Evolutionary conservation across 2,113 vertebrate genomes (phyloP).

Genomic region (Phycodurus eques): DNA sequence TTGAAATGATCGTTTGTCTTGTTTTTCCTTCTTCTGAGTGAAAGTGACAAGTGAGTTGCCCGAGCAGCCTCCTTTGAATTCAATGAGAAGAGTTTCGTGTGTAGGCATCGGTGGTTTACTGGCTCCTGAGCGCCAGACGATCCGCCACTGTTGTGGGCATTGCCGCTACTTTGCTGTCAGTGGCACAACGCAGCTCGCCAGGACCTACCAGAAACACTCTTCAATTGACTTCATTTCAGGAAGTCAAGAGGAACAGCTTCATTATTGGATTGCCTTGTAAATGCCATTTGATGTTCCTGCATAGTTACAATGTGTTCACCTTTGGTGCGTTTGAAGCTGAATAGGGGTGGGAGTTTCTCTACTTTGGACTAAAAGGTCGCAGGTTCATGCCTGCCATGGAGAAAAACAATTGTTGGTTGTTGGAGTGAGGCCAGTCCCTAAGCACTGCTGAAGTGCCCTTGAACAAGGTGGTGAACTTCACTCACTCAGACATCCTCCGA

Average conservation of each 20-base stretch:
- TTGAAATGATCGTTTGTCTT: slow-evolving; percentile 18
- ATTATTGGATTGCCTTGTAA: neutral
- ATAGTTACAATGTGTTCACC: neutral
- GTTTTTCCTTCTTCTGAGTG: slow-evolving; percentile 18
- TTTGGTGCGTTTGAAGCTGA: neutral
- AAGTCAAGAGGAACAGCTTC: neutral
- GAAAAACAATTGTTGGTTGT: neutral
- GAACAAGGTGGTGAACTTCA: neutral
- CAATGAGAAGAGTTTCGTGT: slow-evolving; percentile 46
- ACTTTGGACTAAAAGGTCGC: neutral
- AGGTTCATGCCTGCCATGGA: neutral
- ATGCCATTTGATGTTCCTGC: neutral
- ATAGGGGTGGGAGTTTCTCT: neutral
- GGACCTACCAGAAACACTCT: neutral
- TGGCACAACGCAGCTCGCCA: neutral
- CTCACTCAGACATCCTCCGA: neutral
- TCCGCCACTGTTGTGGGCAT: slow-evolving; percentile 56
- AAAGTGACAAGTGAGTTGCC: slow-evolving; percentile 41
- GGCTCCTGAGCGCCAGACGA: slow-evolving; percentile 59
- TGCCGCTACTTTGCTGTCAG: slow-evolving; percentile 39
- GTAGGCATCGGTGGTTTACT: slow-evolving; percentile 60
- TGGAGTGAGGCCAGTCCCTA: neutral
- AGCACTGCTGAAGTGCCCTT: neutral
- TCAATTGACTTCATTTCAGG: neutral
- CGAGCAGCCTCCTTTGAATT: slow-evolving; percentile 47